Evolutionary conservation across 30 jellyfish, hydroid and myxozoan species (phyloP), one percentile per base, ranked within the genome.

Genomic region (Rhopilema esculentum): DNA sequence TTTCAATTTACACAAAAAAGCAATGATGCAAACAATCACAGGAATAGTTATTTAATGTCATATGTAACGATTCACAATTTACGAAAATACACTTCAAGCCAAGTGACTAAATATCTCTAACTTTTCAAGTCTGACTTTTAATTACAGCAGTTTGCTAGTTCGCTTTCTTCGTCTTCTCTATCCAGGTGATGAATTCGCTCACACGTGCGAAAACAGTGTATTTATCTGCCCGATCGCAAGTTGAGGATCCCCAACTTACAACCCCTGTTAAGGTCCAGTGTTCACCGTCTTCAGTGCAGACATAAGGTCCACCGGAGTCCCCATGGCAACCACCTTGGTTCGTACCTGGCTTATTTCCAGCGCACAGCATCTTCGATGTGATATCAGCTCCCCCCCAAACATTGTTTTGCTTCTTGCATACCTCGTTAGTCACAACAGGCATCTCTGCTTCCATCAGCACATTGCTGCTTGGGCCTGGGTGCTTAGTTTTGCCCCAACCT

Each of bases 281-380:
- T 25, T 66, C 27, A 6, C 33, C 49, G 26, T 84, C 85, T n/a
- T 75, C 29, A 57, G 65, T 77, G 89, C 94, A 86, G 57, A 86
- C 94, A 70, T 48, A 77, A 18, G 94, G 94, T 1, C 94, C 94
- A 20, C 94, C 94, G 0, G 94, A 86, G 71, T 86, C 94, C n/a
- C 94, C 94, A 65, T 75, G 89, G 66, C 94, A 86, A 64, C 94
- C 94, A 28, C 94, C 74, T 69, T 49, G 79, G 22, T 7, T 76
- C 16, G 89, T 64, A 23, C 94, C 94, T 1, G 84, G 84, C 52
- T 28, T 62, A 53, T 86, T 71, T 12, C 94, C 94, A 0, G 89
- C 94, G 72, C 94, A 86, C 20, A 86, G 40, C 94, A 86, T 86
- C 40, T 86, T 66, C 16, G 73, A 68, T 15, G 89, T 86, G 67